Conservation (phyloP, 2,797 vertebrate species). For the Bovichtus diacanthus region DNA sequence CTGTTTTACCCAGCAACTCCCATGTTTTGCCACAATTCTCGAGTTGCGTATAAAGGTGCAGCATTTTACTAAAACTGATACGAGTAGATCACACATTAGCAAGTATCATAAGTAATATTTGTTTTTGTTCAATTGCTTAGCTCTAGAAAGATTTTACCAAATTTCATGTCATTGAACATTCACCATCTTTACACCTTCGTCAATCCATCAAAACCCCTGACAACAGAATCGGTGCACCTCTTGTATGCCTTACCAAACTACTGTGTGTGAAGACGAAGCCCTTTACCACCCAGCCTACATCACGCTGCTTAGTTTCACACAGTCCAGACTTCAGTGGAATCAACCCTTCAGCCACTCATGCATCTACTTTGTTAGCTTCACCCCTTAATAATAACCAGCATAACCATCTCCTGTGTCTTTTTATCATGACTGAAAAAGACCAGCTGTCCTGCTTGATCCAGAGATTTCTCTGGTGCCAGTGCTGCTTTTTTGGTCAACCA, state of each 20-base stretch:
- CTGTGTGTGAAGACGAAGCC: slow-evolving; percentile 9
- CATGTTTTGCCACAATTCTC: slow-evolving; percentile 15
- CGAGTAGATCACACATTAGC: not conserved
- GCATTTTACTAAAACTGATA: slow-evolving; percentile 1
- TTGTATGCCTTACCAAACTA: not conserved
- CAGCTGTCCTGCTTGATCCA: not conserved
- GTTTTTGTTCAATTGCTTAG: not conserved
- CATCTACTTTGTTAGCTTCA: not conserved
- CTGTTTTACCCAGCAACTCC: slow-evolving; percentile 11
- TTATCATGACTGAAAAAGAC: not conserved
- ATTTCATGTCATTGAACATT: not conserved
- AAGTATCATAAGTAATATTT: not conserved
- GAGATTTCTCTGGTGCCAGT: not conserved
- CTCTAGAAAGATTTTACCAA: not conserved
- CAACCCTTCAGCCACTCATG: not conserved
- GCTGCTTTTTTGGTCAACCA: not conserved
- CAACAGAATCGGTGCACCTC: slow-evolving; percentile 10
- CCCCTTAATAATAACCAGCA: not conserved
- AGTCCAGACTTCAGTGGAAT: not conserved
- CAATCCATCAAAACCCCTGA: not conserved
- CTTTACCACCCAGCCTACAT: not conserved
- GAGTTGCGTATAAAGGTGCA: slow-evolving; percentile 33
- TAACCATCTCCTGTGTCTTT: not conserved
- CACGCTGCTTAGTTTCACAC: not conserved
- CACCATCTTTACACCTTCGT: not conserved